A percentile compares a stretch with the other conserved stretches of the same genome.
phyloP scores from a whole-genome alignment of 2,113 vertebrate species.

The Pseudorhombus dupliciocellatus region DNA sequence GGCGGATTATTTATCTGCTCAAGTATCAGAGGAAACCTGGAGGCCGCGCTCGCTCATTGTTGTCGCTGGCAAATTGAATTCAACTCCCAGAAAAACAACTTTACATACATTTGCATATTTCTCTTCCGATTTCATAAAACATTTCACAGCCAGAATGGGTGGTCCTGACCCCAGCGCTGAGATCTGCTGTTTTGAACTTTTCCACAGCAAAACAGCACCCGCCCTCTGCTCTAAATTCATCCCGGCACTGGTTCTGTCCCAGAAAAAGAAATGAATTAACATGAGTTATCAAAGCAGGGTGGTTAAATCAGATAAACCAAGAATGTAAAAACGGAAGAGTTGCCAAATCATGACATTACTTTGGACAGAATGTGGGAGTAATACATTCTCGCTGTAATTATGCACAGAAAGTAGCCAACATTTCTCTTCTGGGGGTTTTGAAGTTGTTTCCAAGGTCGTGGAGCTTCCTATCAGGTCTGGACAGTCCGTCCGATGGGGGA shows the following conservation, averaged over 20 bases:
- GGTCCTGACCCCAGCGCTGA: conserved; percentile 40
- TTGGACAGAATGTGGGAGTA: conserved; percentile 11
- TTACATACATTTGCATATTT: conserved; percentile 54
- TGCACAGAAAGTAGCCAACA: conserved; percentile 29
- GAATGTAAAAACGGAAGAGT: conserved; percentile 18
- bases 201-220: not conserved
- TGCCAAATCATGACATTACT: conserved; percentile 22
- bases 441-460: conserved; percentile 64
- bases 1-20: conserved; percentile 14
- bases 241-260: conserved; percentile 9
- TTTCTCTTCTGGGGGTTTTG: conserved; percentile 53
- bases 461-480: conserved; percentile 72
- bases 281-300: conserved; percentile 31
- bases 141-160: conserved; percentile 17
- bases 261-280: conserved; percentile 19
- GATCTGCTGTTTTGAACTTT: conserved; percentile 40
- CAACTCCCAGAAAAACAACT: conserved; percentile 47
- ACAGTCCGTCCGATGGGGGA: conserved; percentile 57
- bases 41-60: conserved; percentile 24
- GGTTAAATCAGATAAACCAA: conserved; percentile 16
- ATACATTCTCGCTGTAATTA: conserved; percentile 39
- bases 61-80: conserved; percentile 47
- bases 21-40: not conserved
- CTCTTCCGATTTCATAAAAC: conserved; percentile 52
- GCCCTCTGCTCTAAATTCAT: conserved; percentile 9